phyloP scores from a whole-genome alignment of 2,113 vertebrate genomes.

The Tinamus guttatus region DNA sequence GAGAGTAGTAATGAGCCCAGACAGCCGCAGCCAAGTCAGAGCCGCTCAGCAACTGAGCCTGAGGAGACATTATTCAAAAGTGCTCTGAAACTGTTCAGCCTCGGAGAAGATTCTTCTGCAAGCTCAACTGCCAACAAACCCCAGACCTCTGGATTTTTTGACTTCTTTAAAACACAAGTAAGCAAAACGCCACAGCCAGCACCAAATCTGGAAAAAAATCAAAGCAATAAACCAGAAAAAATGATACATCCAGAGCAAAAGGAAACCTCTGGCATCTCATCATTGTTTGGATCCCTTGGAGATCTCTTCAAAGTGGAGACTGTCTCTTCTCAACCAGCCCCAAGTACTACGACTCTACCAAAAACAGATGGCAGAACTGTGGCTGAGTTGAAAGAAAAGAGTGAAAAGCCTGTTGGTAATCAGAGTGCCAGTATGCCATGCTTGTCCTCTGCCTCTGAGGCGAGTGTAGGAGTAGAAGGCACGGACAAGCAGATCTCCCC shows the following conservation, averaged over 20 bases:
- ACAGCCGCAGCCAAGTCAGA: slow-evolving; percentile 58
- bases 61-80: slow-evolving; percentile 77
- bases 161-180: slow-evolving; percentile 87
- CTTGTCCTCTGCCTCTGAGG: neutral
- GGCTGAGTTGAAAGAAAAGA: neutral
- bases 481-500: neutral
- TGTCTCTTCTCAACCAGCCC: slow-evolving; percentile 64
- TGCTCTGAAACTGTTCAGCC: slow-evolving; percentile 72
- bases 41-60: slow-evolving; percentile 35
- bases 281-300: slow-evolving; percentile 86
- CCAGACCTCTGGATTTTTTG: slow-evolving; percentile 82
- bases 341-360: neutral
- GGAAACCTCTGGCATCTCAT: slow-evolving; percentile 79
- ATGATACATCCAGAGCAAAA: slow-evolving; percentile 72
- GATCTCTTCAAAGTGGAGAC: slow-evolving; percentile 85
- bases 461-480: slow-evolving; percentile 17
- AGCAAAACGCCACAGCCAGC: slow-evolving; percentile 70
- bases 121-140: slow-evolving; percentile 74
- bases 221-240: slow-evolving; percentile 61
- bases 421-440: neutral
- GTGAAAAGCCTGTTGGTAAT: neutral
- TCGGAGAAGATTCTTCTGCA: slow-evolving; percentile 64
- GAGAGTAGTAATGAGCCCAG: slow-evolving; percentile 13
- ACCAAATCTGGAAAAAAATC: slow-evolving; percentile 51
- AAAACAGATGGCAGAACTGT: neutral